Evolutionary conservation across 2,113 vertebrate species (phyloP).

Genomic region (Corynorhinus townsendii): DNA sequence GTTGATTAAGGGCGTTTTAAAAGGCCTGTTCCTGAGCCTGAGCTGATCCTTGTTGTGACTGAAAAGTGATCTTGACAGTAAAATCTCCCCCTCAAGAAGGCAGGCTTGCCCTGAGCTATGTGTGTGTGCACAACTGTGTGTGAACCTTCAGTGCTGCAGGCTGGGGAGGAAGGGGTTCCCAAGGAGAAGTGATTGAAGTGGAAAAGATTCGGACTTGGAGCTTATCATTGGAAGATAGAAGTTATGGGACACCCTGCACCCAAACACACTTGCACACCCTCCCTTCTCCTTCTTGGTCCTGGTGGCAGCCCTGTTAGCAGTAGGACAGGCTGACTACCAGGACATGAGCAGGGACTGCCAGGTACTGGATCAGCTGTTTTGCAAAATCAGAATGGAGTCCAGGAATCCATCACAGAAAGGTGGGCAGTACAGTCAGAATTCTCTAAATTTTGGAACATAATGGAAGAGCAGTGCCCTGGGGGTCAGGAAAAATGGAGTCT

Average conservation of each 20-base stretch:
- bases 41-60: background rate
- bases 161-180: too few species aligned
- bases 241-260: background rate
- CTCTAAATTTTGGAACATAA: background rate
- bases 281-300: background rate
- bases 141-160: too few species aligned
- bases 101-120: background rate
- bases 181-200: background rate
- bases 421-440: background rate
- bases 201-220: background rate
- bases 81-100: too few species aligned
- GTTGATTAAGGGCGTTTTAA: background rate
- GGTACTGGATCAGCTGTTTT: background rate
- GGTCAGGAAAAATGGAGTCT: background rate
- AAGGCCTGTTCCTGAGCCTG: background rate
- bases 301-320: background rate
- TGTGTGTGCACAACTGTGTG: background rate
- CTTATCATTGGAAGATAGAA: background rate
- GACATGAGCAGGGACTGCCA: background rate
- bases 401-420: background rate
- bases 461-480: background rate
- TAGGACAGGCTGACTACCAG: background rate
- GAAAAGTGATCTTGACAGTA: background rate
- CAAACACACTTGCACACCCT: rapidly evolving
- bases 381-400: background rate